These are phyloP conservation scores for Linnaemya vulpina DNA, from an alignment of 2,888 invertebrate genomes.

Conservation along the genomic window DNA sequence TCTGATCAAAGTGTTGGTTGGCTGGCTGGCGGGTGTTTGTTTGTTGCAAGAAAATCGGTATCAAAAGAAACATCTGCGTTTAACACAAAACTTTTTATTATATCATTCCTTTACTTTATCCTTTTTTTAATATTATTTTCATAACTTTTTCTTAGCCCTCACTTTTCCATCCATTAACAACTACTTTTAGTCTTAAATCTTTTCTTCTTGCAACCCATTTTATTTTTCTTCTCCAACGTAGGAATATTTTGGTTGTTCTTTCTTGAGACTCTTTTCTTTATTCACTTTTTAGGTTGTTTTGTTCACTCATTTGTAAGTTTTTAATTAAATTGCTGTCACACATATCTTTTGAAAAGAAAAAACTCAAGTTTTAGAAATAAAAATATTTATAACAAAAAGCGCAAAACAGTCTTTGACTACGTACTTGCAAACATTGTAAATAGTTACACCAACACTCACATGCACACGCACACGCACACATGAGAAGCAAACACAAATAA, in stretches of 20 bases:
- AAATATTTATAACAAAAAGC: constrained; percentile 30
- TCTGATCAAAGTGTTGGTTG: neutral
- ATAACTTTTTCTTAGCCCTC: constrained; percentile 58
- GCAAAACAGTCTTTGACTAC: constrained; percentile 25
- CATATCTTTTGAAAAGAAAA: constrained; percentile 65
- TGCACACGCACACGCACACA: neutral
- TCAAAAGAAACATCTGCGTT: constrained; percentile 65
- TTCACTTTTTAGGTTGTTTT: constrained; percentile 65
- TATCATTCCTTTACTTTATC: constrained; percentile 15
- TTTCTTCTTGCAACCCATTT: constrained; percentile 13
- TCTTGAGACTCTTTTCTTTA: constrained; percentile 46
- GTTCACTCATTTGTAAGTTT: constrained; percentile 74
- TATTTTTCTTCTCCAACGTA: constrained; percentile 22
- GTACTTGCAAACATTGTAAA: neutral
- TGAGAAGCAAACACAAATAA: constrained; percentile 32
- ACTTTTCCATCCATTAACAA: constrained; percentile 27
- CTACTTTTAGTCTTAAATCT: constrained; percentile 43
- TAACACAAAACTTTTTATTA: constrained; percentile 58
- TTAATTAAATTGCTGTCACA: constrained; percentile 74
- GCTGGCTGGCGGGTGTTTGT: constrained; percentile 6
- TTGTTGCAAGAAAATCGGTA: constrained; percentile 11
- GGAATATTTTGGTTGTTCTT: constrained; percentile 29
- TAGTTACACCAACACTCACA: neutral
- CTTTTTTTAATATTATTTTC: constrained; percentile 58
- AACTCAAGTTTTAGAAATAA: constrained; percentile 34